These are phyloP conservation scores for Choloepus hoffmanni DNA, from an alignment of 2,113 vertebrate genomes.

Conservation along the genomic window DNA sequence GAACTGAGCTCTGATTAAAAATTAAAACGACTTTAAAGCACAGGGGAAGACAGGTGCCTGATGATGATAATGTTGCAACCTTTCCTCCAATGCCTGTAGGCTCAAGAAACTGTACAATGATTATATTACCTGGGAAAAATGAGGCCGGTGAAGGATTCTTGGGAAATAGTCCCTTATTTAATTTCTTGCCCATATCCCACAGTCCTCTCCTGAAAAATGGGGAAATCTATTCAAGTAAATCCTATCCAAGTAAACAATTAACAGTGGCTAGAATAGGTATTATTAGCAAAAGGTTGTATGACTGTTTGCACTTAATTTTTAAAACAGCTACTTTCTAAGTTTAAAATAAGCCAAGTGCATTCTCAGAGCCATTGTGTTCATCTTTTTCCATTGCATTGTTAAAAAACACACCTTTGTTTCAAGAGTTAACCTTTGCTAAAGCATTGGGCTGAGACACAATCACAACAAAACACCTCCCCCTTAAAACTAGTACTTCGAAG, in stretches of 20 bases:
- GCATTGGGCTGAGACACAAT: conserved; percentile 29
- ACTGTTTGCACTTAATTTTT: not conserved
- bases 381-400: conserved; percentile 23
- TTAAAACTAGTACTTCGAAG: conserved; percentile 63
- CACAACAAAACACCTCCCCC: conserved; percentile 70
- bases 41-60: not conserved
- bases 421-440: conserved; percentile 70
- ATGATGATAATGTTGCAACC: not conserved
- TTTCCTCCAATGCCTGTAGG: not conserved
- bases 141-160: not conserved
- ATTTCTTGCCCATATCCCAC: not conserved
- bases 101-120: not conserved
- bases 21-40: not conserved
- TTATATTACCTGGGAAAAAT: not conserved
- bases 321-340: conserved; percentile 27
- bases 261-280: not conserved
- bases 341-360: conserved; percentile 11
- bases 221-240: conserved; percentile 41
- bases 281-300: not conserved
- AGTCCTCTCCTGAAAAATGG: not conserved
- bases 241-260: not conserved
- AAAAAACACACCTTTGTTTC: conserved; percentile 44
- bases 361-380: not conserved
- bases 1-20: conserved; percentile 9
- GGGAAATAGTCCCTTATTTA: not conserved